Base-by-base conservation (phyloP, 2,113 vertebrate genomes). In the Orthonyx spaldingii region DNA sequence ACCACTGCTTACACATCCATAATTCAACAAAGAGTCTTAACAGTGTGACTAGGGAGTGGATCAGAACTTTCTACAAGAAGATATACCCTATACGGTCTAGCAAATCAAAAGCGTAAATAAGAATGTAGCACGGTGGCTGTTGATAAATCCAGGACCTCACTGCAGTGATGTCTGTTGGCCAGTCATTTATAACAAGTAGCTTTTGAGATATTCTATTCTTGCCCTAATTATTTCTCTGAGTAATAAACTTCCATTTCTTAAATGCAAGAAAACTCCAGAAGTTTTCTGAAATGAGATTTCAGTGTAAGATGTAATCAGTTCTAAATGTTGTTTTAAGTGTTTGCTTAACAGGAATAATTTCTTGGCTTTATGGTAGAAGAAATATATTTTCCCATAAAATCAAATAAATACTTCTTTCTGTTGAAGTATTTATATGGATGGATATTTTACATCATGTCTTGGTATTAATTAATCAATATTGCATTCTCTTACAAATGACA, bases 1-100 rank as follows among this genome's bases (percentile, higher is more conserved):
- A 59, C 61, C 18, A 35, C 76, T 37, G 77, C 91, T 93, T 91
- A 86, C 50, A 85, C 70, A 77, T 52, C 42, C 70, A 42, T 86
- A 92, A 91, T 60, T 85, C 74, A 94, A 79, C 68, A 87, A 80
- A 92, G 13, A 84, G 44, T 50, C 65, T 75, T 72, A 95, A 82
- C 27, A 27, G 60, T 57, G 65, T 32, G 55, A 87, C 76, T 28
- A 18, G 19, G 59, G 26, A 87, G 46, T 14, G 70, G 49, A 85
- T 80, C 50, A 89, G 55, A 69, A 44, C n/a, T 83, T 83, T 87
- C 37, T n/a, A 44, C 23, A 68, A 27, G 49, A 83, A 83, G n/a
- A 33, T 26, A 60, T 41, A n/a, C 47, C 69, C 68, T 61, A 4
- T 27, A 37, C 6, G 7, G 18, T 64, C 28, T 74, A 47, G 16